phyloP scores from a whole-genome alignment of 2,113 vertebrate genomes.

The Gavia stellata region DNA sequence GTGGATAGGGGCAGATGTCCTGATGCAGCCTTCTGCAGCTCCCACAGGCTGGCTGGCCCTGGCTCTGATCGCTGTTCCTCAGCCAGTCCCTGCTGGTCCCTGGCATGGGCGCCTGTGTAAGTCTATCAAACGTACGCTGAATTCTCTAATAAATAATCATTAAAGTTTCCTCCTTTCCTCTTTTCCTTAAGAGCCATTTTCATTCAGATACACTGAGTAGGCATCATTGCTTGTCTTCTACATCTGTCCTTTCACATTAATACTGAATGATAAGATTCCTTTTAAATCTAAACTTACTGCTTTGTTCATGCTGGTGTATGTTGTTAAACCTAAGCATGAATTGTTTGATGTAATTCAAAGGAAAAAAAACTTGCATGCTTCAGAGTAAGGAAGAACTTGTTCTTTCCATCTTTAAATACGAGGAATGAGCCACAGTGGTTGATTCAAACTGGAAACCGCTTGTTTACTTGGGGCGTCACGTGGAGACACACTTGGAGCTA shows the following conservation, averaged over 20 bases:
- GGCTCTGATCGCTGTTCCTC: neutral
- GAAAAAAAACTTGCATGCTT: neutral
- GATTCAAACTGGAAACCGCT: neutral
- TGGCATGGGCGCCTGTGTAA: neutral
- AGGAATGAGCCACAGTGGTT: neutral
- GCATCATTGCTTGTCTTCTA: neutral
- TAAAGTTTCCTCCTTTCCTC: neutral
- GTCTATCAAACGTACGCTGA: neutral
- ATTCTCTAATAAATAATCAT: neutral
- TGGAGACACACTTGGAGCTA: neutral
- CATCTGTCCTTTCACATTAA: neutral
- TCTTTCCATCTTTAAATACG: neutral
- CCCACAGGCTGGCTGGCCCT: neutral
- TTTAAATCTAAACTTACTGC: neutral
- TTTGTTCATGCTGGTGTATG: accelerated
- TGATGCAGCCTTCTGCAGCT: constrained; percentile 1
- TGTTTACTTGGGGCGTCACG: neutral
- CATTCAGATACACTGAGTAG: neutral
- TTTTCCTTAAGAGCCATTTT: neutral
- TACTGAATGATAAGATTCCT: neutral
- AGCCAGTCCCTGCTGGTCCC: neutral
- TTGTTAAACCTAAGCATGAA: neutral
- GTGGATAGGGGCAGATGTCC: neutral
- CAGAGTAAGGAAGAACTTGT: neutral
- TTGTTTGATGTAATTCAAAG: neutral